Conservation (phyloP, 2,888 invertebrate species). For the Xanthorhoe designata region DNA sequence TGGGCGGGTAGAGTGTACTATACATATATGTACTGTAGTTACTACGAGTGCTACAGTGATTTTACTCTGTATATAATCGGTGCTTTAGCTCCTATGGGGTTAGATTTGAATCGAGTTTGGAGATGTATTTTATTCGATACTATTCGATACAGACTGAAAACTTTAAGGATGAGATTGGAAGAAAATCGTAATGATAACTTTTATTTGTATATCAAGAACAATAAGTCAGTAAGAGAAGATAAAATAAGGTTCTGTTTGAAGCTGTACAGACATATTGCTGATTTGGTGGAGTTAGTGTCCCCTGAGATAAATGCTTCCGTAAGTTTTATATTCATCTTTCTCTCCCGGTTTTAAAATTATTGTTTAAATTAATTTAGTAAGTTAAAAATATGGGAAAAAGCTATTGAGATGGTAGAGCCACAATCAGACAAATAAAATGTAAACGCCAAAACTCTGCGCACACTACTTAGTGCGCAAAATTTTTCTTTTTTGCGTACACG, state of each 20-base stretch:
- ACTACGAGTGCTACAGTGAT: constrained; percentile 52
- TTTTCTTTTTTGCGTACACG: too few species aligned
- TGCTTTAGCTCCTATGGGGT: constrained; percentile 61
- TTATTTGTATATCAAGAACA: constrained; percentile 68
- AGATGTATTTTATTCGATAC: constrained; percentile 67
- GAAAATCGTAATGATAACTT: constrained; percentile 60
- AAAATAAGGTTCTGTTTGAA: constrained; percentile 64
- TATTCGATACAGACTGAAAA: constrained; percentile 64
- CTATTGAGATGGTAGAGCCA: too few species aligned
- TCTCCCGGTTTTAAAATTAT: too few species aligned
- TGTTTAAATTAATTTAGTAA: too few species aligned
- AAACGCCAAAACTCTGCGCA: too few species aligned
- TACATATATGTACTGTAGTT: constrained; percentile 56
- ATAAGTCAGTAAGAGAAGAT: constrained; percentile 62
- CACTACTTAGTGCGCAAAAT: too few species aligned
- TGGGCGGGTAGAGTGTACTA: constrained; percentile 62
- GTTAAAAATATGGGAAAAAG: too few species aligned
- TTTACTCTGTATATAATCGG: constrained; percentile 55
- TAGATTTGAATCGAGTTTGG: constrained; percentile 74
- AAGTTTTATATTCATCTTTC: constrained; percentile 40
- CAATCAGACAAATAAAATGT: too few species aligned
- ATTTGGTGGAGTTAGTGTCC: constrained; percentile 64
- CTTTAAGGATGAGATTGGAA: constrained; percentile 63
- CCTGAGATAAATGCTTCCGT: constrained; percentile 73
- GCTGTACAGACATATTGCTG: constrained; percentile 67